Conservation (phyloP, 1,140 invertebrate species). For the Parapsyche elsis region DNA sequence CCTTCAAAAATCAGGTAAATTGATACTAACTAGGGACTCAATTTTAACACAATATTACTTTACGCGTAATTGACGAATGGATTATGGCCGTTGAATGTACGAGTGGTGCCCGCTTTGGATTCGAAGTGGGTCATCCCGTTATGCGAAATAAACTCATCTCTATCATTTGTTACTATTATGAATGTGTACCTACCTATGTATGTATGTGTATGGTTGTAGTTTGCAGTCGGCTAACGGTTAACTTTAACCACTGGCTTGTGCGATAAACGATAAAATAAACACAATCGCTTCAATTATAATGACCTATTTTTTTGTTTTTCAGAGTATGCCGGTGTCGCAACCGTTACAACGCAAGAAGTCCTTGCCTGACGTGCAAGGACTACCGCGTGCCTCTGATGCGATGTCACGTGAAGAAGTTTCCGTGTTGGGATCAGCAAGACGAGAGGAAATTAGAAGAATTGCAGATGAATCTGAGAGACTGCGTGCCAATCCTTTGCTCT, state of each 20-base stretch:
- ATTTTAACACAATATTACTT: too few species aligned
- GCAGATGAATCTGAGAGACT: conserved; percentile 92
- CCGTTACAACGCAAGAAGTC: conserved; percentile 92
- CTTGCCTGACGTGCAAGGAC: conserved; percentile 89
- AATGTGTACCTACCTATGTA: not conserved
- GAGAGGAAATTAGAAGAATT: conserved; percentile 92
- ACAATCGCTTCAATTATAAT: not conserved
- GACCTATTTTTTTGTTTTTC: conserved; percentile 55
- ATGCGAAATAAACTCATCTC: conserved; percentile 7
- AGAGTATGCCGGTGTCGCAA: conserved; percentile 77
- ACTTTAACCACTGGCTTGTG: too few species aligned
- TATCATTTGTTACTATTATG: not conserved
- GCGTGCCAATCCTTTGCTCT: conserved; percentile 92
- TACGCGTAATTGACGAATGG: not conserved
- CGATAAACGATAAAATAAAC: too few species aligned
- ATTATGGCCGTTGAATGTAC: not conserved
- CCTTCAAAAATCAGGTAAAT: too few species aligned
- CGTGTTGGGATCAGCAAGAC: conserved; percentile 87
- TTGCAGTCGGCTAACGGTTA: too few species aligned
- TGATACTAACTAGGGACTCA: too few species aligned
- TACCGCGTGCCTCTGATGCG: conserved; percentile 79
- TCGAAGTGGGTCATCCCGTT: not conserved
- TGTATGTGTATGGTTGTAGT: not conserved
- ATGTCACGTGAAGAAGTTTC: conserved; percentile 97
- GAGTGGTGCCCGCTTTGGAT: not conserved